Conservation (phyloP, 2,797 vertebrate genomes). For the Mus minutoides region DNA sequence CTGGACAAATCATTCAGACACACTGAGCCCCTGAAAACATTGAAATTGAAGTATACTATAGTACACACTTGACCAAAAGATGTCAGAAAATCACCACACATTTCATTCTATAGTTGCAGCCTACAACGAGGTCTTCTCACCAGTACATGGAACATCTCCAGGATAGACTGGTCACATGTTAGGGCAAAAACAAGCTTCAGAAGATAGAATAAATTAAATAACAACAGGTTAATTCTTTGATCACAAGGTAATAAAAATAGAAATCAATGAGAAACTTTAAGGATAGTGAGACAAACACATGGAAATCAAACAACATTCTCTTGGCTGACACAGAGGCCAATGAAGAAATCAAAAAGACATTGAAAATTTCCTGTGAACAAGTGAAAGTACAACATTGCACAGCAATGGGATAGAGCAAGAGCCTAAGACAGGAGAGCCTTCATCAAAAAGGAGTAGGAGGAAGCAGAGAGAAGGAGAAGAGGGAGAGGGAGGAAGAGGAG, state of each 20-base stretch:
- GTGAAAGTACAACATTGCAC: neutral
- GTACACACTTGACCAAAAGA: neutral
- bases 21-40: neutral
- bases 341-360: neutral
- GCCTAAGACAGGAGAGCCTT: neutral
- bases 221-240: neutral
- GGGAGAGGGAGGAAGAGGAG: too few species aligned
- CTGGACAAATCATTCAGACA: neutral
- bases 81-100: neutral
- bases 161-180: neutral
- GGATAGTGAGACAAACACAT: too few species aligned
- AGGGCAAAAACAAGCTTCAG: neutral
- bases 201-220: neutral
- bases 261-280: neutral
- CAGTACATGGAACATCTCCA: neutral
- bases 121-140: neutral
- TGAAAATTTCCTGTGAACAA: neutral
- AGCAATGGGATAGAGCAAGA: neutral
- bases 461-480: too few species aligned
- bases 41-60: neutral
- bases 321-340: neutral
- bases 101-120: neutral
- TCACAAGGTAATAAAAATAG: neutral
- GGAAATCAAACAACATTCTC: neutral
- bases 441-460: neutral